Evolutionary conservation across 2,888 invertebrate genomes (phyloP), one percentile per base, ranked within the genome.

Genomic region (Pyrrhia umbra): DNA sequence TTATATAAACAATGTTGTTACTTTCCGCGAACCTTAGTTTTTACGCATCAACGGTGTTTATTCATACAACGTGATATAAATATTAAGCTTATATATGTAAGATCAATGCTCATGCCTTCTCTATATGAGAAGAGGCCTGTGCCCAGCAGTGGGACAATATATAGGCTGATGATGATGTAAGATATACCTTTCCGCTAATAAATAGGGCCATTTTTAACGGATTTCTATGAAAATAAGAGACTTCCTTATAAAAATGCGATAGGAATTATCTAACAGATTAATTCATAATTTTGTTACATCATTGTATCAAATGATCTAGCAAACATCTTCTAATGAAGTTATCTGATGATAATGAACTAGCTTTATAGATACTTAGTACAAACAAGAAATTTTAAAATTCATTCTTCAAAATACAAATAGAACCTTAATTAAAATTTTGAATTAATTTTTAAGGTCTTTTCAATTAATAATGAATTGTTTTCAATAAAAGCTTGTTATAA

Each of bases 121-220:
- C n/a, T n/a, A n/a, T n/a, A n/a, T n/a, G n/a, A n/a, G n/a, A n/a
- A n/a, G n/a, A n/a, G n/a, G n/a, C n/a, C n/a, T n/a, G n/a, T n/a
- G n/a, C n/a, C n/a, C n/a, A n/a, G n/a, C n/a, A n/a, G n/a, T n/a
- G n/a, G n/a, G n/a, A n/a, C n/a, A n/a, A n/a, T n/a, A n/a, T n/a
- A n/a, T n/a, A n/a, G n/a, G n/a, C n/a, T n/a, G n/a, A n/a, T n/a
- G n/a, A n/a, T n/a, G n/a, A n/a, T n/a, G n/a, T 10, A 15, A 49
- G 23, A 20, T 43, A 18, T n/a, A n/a, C n/a, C n/a, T n/a, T n/a
- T 52, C n/a, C 39, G 3, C 0, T 25, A 62, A 59, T 56, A 68
- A 59, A 72, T 68, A 42, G 46, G 2, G 30, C 21, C 16, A 72
- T 72, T 68, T 58, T 27, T 27, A 52, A n/a, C 20, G 45, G 13